Evolutionary conservation across 2,113 vertebrate genomes (phyloP).

Genomic region (Ovis canadensis): DNA sequence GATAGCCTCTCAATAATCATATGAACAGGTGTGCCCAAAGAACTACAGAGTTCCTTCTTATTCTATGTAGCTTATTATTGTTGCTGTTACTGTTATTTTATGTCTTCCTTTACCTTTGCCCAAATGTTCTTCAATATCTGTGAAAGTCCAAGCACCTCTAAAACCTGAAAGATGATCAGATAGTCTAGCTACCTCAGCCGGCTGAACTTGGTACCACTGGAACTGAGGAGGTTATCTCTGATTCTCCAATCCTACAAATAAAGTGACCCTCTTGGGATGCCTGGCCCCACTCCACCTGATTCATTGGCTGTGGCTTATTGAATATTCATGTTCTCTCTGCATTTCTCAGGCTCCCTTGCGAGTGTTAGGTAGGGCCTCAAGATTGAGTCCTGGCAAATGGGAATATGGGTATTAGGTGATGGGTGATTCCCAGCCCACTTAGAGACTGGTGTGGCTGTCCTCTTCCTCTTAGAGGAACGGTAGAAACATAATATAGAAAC

Average conservation of each 20-base stretch:
- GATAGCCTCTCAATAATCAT: not conserved
- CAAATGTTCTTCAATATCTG: not conserved
- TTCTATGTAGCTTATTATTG: not conserved
- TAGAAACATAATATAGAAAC: not conserved
- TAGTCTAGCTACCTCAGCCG: not conserved
- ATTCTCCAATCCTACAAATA: not conserved
- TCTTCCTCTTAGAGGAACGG: not conserved
- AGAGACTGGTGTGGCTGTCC: not conserved
- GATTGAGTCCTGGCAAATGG: not conserved
- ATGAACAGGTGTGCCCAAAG: not conserved
- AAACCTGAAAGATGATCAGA: not conserved
- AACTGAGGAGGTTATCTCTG: not conserved
- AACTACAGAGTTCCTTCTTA: not conserved
- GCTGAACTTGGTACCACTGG: not conserved
- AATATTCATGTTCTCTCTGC: not conserved
- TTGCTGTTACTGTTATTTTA: not conserved
- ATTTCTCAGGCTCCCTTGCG: not conserved
- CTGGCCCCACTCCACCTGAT: not conserved
- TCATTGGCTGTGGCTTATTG: not conserved
- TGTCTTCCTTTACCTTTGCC: slow-evolving; percentile 25
- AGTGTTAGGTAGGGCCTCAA: not conserved
- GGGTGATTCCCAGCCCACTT: not conserved
- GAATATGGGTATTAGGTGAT: not conserved
- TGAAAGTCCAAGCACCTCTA: not conserved
- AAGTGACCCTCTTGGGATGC: not conserved